phyloP scores from a whole-genome alignment of 1,140 invertebrate genomes.

The Callitettix versicolor region DNA sequence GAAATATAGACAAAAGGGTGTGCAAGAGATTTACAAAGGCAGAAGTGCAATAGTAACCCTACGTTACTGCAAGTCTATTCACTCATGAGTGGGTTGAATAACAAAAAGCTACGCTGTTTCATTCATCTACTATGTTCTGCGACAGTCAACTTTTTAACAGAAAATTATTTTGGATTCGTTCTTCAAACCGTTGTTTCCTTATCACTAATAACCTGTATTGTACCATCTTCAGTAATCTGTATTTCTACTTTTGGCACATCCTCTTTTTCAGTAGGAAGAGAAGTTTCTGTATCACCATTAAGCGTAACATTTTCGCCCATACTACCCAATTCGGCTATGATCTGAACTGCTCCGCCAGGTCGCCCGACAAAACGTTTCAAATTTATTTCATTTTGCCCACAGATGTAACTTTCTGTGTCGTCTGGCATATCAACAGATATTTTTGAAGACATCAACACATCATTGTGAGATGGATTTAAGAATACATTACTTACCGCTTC shows the following conservation, averaged over 20 bases:
- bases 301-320: constrained; percentile 17
- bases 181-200: constrained; percentile 27
- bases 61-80: no score
- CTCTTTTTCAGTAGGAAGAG: constrained; percentile 13
- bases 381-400: constrained; percentile 6
- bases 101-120: no score
- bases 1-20: no score
- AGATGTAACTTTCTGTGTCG: constrained; percentile 21
- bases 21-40: no score
- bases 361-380: constrained; percentile 5
- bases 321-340: constrained; percentile 13
- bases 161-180: no score
- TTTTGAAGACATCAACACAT: constrained; percentile 13
- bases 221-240: constrained; percentile 27
- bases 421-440: constrained; percentile 10
- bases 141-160: no score
- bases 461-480: constrained; percentile 19
- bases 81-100: no score
- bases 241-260: constrained; percentile 23
- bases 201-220: constrained; percentile 27
- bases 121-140: no score
- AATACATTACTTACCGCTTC: neutral
- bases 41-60: no score
- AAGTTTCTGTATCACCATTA: neutral
- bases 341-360: constrained; percentile 16